Evolutionary conservation across 2,797 vertebrate species (phyloP), one percentile per base, ranked within the genome.

Genomic region (Bryconaethiops microstoma): DNA sequence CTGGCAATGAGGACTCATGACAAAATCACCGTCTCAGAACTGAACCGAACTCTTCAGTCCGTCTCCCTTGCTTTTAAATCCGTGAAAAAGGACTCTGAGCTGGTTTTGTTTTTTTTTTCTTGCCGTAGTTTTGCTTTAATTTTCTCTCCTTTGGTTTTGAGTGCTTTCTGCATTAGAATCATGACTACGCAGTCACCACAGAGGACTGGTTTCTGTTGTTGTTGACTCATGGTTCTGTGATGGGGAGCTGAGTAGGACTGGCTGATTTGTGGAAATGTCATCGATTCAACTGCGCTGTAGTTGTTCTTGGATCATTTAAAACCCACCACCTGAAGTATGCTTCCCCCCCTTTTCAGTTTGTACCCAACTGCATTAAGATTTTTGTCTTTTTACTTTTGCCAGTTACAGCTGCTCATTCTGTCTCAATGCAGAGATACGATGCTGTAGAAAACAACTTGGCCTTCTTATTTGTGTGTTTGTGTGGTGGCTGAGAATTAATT

Each of bases 1-100:
- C 97, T 0, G 96, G 97, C 87, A 95, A 94, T 0, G 97, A 99
- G 90, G 96, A 96, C 85, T 97, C 96, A 87, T 97, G 96, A 97
- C 91, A 50, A 14, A 45, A 7, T 12, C 8, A 19, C 10, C 4
- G 9, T 14, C 25, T 4, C 25, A 19, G 23, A 76, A 65, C 39
- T 48, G 40, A 80, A 73, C 68, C 77, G 29, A 25, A 29, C 39
- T 35, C 71, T 69, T 42, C 64, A 40, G 42, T 55, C 77, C 25
- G 39, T 19, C 23, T 54, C 55, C 4, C 50, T 70, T 74, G 71
- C 87, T 76, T 81, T 74, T 81, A 40, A 79, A 68, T 67, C 64
- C 83, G 76, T 78, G 9, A 60, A 88, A 45, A 63, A 84, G 74
- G 83, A 85, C 83, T 89, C 86, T 89, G 68, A 5, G 10, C 64